These are phyloP conservation scores for Pyrocephalus nanus DNA, from an alignment of 2,797 vertebrate genomes.

Conservation along the genomic window DNA sequence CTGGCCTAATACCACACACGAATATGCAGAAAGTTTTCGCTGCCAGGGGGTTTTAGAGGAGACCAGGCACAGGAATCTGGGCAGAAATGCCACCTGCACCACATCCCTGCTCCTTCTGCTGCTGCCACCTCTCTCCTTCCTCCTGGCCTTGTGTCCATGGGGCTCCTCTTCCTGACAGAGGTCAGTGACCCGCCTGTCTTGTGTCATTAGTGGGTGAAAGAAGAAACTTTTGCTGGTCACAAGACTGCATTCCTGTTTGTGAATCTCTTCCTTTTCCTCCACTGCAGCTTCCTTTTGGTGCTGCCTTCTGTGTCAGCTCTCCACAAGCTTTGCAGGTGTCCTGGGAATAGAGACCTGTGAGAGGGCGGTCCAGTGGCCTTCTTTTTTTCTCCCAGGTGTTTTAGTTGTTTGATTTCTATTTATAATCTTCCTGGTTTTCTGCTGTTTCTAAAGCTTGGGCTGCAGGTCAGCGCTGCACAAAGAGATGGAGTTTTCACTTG, in stretches of 20 bases:
- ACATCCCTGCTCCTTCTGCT: not conserved
- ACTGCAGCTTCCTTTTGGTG: not conserved
- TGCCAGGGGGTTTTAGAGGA: not conserved
- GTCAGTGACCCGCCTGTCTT: not conserved
- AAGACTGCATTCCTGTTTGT: not conserved
- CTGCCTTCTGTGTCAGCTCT: accelerated
- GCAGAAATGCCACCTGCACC: not conserved
- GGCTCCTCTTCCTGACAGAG: not conserved
- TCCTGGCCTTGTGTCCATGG: accelerated
- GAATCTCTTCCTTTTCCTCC: not conserved
- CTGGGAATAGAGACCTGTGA: not conserved
- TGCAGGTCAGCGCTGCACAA: not conserved
- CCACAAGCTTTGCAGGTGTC: not conserved
- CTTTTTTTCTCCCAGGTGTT: not conserved
- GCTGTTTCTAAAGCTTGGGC: accelerated
- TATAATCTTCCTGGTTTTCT: not conserved
- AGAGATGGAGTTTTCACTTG: not conserved
- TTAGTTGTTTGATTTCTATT: not conserved
- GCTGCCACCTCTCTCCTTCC: not conserved
- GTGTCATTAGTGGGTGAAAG: not conserved
- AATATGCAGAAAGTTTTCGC: not conserved
- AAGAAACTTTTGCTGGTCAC: not conserved
- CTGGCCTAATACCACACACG: not conserved
- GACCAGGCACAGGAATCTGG: not conserved
- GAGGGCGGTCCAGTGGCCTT: not conserved